These are phyloP conservation scores for Archips crataeganus DNA, from an alignment of 2,888 invertebrate species.

Conservation along the genomic window DNA sequence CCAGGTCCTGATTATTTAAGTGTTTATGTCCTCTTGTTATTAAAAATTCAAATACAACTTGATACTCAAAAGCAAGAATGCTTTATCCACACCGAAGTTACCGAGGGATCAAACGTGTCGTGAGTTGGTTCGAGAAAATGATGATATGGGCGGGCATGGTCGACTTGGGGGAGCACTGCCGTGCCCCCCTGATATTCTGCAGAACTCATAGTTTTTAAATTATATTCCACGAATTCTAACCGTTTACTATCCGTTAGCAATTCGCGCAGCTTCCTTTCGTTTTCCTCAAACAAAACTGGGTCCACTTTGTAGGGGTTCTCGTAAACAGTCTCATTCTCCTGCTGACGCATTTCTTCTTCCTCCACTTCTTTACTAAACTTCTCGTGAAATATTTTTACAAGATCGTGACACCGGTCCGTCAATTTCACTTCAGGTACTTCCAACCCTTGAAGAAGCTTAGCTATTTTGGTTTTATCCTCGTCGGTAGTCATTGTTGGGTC, in stretches of 20 bases:
- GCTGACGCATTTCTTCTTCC: constrained; percentile 52
- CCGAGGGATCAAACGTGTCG: no score
- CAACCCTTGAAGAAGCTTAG: constrained; percentile 70
- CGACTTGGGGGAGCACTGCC: no score
- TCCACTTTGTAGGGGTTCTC: constrained; percentile 75
- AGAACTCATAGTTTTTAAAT: no score
- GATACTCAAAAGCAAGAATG: no score
- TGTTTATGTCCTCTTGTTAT: no score
- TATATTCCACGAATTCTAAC: constrained; percentile 49
- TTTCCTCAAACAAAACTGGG: constrained; percentile 63
- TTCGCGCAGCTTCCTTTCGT: constrained; percentile 64
- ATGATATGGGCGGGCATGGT: no score
- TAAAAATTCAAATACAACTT: no score
- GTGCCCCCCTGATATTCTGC: no score
- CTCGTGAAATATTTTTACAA: constrained; percentile 67
- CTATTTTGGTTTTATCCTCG: constrained; percentile 72
- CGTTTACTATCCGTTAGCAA: constrained; percentile 61
- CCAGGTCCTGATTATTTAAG: no score
- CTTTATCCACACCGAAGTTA: no score
- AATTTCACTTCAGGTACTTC: constrained; percentile 72
- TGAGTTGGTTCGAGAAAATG: no score
- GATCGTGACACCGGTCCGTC: constrained; percentile 65
- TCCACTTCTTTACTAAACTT: constrained; percentile 62
- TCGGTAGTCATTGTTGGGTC: constrained; percentile 68
- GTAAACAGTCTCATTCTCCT: constrained; percentile 42